These are phyloP conservation scores for Pipa parva DNA, from an alignment of 2,113 vertebrate species.

Conservation along the genomic window DNA sequence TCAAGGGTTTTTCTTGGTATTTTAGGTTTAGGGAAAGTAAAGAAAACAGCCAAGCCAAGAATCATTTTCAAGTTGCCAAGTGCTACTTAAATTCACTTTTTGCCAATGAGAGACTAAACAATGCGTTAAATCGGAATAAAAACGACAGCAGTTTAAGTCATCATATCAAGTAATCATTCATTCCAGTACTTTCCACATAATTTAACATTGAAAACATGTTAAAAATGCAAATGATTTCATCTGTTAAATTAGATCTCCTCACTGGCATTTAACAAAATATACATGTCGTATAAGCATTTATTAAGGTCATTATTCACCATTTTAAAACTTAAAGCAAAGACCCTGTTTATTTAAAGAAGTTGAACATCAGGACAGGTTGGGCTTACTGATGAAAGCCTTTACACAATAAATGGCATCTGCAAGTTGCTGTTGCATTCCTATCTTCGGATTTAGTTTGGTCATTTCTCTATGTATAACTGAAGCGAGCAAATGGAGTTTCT, in stretches of 20 bases:
- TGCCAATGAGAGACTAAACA: constrained; percentile 68
- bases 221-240: constrained; percentile 7
- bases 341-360: no score
- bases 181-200: constrained; percentile 54
- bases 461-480: no score
- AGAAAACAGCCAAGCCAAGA: constrained; percentile 60
- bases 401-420: no score
- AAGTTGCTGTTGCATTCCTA: no score
- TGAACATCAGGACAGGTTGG: no score
- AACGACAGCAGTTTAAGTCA: constrained; percentile 54
- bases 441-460: no score
- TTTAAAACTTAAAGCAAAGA: no score
- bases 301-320: no score
- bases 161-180: constrained; percentile 58
- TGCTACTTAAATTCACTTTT: constrained; percentile 60
- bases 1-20: constrained; percentile 63
- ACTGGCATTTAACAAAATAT: not conserved
- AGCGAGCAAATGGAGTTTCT: no score
- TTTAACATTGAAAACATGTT: constrained; percentile 32
- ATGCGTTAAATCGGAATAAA: constrained; percentile 59
- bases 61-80: constrained; percentile 61
- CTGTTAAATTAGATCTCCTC: not conserved
- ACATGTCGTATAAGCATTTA: no score
- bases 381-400: no score
- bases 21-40: constrained; percentile 66